Evolutionary conservation across 64 coral and sea anemone species (phyloP).

Genomic region (Porites australiensis): DNA sequence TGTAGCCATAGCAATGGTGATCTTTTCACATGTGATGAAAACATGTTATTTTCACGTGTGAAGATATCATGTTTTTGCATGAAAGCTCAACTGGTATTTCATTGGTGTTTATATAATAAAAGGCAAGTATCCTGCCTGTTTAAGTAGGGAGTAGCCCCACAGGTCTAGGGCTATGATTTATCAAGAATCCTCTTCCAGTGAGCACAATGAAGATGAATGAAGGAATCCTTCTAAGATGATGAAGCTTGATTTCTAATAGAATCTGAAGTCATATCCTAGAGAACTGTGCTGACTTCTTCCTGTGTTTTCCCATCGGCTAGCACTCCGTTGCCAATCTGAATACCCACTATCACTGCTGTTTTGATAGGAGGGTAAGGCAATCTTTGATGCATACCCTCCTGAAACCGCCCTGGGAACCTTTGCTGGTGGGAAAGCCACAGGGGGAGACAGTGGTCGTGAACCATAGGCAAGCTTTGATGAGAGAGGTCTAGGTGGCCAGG

Average conservation of each 20-base stretch:
- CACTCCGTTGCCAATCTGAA: slow-evolving; percentile 63
- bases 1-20: no score
- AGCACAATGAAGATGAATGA: neutral
- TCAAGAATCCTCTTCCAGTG: no score
- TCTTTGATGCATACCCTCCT: slow-evolving; percentile 57
- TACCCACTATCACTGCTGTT: slow-evolving; percentile 63
- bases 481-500: slow-evolving; percentile 48
- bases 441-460: slow-evolving; percentile 59
- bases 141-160: no score
- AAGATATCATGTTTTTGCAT: no score
- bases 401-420: slow-evolving; percentile 43
- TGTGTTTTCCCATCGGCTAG: slow-evolving; percentile 41
- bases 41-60: no score
- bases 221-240: no score
- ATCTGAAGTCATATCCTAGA: neutral
- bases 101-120: neutral
- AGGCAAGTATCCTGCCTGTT: no score
- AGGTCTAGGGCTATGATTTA: no score
- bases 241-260: neutral
- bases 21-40: no score
- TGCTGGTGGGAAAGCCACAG: slow-evolving; percentile 10
- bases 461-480: neutral
- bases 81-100: no score
- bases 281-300: slow-evolving; percentile 2
- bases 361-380: slow-evolving; percentile 33